These are phyloP conservation scores for Drepana arcuata DNA, from an alignment of 1,140 invertebrate species.

Conservation along the genomic window DNA sequence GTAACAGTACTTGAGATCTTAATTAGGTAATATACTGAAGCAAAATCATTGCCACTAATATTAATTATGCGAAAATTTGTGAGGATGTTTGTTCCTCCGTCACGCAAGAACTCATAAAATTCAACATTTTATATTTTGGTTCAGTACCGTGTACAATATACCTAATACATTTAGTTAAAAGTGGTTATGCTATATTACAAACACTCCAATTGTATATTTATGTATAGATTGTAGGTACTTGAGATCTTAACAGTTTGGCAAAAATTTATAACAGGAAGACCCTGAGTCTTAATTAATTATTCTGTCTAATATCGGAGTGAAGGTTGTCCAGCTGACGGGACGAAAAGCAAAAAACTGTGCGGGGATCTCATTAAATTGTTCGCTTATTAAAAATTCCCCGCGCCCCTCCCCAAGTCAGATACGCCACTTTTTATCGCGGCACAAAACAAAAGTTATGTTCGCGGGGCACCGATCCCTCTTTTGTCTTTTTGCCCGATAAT, in stretches of 20 bases:
- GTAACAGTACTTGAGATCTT: no score
- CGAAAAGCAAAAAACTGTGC: slow-evolving; percentile 37
- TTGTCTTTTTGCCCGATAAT: slow-evolving; percentile 64
- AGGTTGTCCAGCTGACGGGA: slow-evolving; percentile 37
- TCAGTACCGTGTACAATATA: no score
- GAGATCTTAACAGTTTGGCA: no score
- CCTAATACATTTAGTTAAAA: no score
- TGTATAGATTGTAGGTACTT: no score
- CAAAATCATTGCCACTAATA: background rate
- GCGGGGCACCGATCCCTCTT: slow-evolving; percentile 49
- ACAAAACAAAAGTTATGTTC: slow-evolving; percentile 63
- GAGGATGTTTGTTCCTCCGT: no score
- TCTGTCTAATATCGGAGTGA: slow-evolving; percentile 15
- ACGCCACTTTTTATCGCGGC: slow-evolving; percentile 59
- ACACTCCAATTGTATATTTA: no score
- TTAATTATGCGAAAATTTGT: slow-evolving; percentile 2
- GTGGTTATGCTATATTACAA: background rate
- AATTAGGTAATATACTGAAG: background rate
- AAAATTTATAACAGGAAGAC: no score
- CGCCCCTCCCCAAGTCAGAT: slow-evolving; percentile 53
- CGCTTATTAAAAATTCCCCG: slow-evolving; percentile 72
- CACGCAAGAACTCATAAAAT: no score
- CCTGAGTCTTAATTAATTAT: slow-evolving; percentile 19
- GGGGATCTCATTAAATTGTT: slow-evolving; percentile 67
- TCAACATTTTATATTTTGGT: no score